Base-by-base conservation (phyloP, 1,140 invertebrate species). In the Trypoxylus dichotomus region DNA sequence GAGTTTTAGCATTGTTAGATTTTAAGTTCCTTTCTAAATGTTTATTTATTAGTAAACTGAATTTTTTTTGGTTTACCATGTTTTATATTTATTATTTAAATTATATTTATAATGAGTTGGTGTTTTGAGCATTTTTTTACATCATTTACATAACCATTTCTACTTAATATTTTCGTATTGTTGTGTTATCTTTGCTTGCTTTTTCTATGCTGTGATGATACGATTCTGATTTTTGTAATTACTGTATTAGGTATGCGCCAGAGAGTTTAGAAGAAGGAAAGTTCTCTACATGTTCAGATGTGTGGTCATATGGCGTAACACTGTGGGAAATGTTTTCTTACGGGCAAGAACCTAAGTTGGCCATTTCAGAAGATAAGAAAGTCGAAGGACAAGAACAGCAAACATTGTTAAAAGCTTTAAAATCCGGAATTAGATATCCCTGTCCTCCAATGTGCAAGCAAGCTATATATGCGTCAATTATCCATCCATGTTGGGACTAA, bases 261-360 rank as follows among this genome's bases (percentile, higher is more conserved):
- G 96, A 97, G 86, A 94, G 95, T 79, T 89, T 97, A 41, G 86
- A 89, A 58, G 89, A 92, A 83, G 91, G 92, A 41, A 93, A 91
- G 89, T 91, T 88, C 86, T 96, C 95, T 24, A 89, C 91, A 8
- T 91, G 93, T 82, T 95, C 94, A 25, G 96, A 97, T 86, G 94
- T 97, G 6, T 98, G 97, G 97, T 97, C 96, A 10, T 98, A 93
- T 86, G 97, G 96, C 15, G 94, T 98, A 0, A 96, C 96, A 6
- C 89, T 97, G 82, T 97, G 92, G 88, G 97, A 98, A 87, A 97
- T 97, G 86, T 98, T 97, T 87, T 92, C 94, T n/a, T 91, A 92
- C 81, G 95, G 95, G 0, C 91, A 94, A 80, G 90, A 93, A 79
- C 96, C 96, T 3, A 91, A 91, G 81, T 87, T 94, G 77, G 88